Evolutionary conservation across 2,888 invertebrate species (phyloP).

Genomic region (Sthenelais limicola): DNA sequence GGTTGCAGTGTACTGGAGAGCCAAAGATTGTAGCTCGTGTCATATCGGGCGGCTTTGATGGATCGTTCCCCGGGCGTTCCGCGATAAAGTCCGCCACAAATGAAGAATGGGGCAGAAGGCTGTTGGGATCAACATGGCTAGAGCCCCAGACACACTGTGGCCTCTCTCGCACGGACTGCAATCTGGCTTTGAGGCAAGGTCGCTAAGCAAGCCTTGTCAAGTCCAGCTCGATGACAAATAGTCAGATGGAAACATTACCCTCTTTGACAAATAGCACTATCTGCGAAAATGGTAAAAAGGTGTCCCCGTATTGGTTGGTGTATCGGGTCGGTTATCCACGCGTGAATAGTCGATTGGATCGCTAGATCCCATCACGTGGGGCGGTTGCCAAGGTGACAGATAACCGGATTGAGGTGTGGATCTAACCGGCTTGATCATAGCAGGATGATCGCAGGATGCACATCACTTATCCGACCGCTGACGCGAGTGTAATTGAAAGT

Average conservation of each 20-base stretch:
- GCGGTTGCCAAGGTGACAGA: slow-evolving; percentile 23
- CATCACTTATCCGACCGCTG: slow-evolving; percentile 12
- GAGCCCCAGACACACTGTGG: too few species aligned
- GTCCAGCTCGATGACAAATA: slow-evolving; percentile 16
- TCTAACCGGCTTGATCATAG: not conserved
- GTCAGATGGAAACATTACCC: not conserved
- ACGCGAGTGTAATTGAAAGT: slow-evolving; percentile 28
- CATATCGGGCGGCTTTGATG: too few species aligned
- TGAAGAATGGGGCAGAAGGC: too few species aligned
- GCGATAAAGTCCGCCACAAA: too few species aligned
- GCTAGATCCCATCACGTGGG: slow-evolving; percentile 34
- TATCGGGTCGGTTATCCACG: slow-evolving; percentile 1
- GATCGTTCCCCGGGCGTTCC: too few species aligned
- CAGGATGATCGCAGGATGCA: slow-evolving; percentile 23
- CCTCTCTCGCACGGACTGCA: too few species aligned
- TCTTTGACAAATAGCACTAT: slow-evolving; percentile 19
- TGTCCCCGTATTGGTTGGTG: not conserved
- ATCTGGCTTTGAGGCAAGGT: too few species aligned
- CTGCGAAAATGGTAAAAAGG: slow-evolving; percentile 11
- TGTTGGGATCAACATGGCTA: too few species aligned
- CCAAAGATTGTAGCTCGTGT: too few species aligned
- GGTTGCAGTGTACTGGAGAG: too few species aligned
- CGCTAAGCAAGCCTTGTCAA: not conserved
- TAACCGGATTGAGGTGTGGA: slow-evolving; percentile 14
- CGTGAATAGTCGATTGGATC: slow-evolving; percentile 34